These are phyloP conservation scores for Erpornis zantholeuca DNA, from an alignment of 2,113 vertebrate species.

Conservation along the genomic window DNA sequence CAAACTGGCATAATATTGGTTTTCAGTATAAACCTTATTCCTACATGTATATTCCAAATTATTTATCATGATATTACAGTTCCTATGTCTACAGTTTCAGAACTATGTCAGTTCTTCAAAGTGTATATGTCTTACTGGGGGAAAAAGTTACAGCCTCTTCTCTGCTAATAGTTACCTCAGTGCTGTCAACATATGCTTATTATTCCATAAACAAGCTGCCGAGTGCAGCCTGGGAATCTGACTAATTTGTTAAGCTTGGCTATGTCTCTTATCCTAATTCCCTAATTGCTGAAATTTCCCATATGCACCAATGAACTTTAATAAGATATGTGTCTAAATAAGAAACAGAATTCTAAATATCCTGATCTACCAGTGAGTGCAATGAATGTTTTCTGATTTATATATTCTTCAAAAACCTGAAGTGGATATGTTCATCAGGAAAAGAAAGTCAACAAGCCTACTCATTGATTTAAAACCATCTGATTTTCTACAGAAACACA, in stretches of 20 bases:
- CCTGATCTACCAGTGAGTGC: background rate
- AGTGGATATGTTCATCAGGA: background rate
- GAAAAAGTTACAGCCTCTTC: background rate
- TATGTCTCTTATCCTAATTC: background rate
- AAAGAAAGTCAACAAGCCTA: background rate
- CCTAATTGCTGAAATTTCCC: background rate
- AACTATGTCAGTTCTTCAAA: background rate
- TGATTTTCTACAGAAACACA: background rate
- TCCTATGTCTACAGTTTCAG: background rate
- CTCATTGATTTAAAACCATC: background rate
- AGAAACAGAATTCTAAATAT: background rate
- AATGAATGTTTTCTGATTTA: background rate
- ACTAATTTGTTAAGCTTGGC: background rate
- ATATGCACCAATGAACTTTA: background rate
- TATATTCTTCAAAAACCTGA: background rate
- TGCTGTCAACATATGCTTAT: background rate
- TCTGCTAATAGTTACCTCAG: background rate
- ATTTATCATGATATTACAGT: background rate
- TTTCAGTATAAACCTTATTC: background rate
- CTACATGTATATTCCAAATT: background rate
- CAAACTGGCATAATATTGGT: background rate
- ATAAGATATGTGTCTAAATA: background rate
- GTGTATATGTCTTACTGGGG: background rate
- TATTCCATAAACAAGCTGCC: background rate
- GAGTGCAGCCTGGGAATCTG: background rate